These are phyloP conservation scores for Archilochus colubris DNA, from an alignment of 2,113 vertebrate species.

Conservation along the genomic window DNA sequence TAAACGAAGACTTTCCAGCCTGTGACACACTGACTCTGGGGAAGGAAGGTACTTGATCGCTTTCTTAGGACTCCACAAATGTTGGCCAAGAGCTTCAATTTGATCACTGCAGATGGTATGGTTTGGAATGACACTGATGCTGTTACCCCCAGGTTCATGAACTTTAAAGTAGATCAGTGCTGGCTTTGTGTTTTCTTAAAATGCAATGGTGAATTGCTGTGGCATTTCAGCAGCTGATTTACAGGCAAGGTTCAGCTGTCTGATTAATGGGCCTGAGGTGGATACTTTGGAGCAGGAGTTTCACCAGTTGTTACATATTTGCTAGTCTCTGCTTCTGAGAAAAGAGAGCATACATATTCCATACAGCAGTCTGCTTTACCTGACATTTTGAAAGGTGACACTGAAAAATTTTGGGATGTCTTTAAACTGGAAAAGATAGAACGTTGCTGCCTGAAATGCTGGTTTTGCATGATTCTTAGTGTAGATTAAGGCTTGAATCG, in stretches of 20 bases:
- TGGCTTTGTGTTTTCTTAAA: constrained; percentile 31
- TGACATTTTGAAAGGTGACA: accelerated
- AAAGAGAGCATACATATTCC: not conserved
- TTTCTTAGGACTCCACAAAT: not conserved
- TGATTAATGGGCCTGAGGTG: not conserved
- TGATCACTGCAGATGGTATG: not conserved
- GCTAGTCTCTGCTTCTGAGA: not conserved
- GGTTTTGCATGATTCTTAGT: not conserved
- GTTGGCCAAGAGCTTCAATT: not conserved
- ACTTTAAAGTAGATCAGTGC: constrained; percentile 37
- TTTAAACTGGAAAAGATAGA: not conserved
- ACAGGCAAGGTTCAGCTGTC: not conserved
- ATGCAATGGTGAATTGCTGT: not conserved
- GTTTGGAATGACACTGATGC: not conserved
- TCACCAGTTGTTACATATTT: not conserved
- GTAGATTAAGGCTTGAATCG: not conserved
- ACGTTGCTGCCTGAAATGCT: not conserved
- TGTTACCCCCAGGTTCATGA: constrained; percentile 29
- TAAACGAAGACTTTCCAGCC: not conserved
- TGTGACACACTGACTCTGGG: not conserved
- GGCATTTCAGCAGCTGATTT: constrained; percentile 20
- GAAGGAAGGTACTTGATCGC: not conserved
- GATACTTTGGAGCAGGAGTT: not conserved
- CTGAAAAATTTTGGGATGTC: not conserved
- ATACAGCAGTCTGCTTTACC: accelerated